A percentile compares a stretch with the other conserved stretches of the same genome.
phyloP scores from a whole-genome alignment of 2,113 vertebrate genomes.

The Nematolebias whitei region DNA sequence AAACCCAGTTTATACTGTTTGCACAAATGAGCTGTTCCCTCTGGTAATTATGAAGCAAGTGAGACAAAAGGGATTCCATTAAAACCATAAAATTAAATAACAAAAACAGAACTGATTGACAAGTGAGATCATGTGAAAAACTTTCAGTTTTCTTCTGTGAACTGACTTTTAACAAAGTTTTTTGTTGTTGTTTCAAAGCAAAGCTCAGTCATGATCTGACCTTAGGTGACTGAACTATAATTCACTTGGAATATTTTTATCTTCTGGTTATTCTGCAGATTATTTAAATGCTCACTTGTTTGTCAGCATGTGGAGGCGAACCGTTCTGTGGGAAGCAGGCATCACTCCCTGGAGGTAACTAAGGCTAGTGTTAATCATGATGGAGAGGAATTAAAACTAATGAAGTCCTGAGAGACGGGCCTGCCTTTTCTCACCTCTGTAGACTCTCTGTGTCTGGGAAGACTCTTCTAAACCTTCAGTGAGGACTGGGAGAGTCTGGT shows the following conservation, averaged over 20 bases:
- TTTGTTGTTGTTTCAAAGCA: too few species aligned
- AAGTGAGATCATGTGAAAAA: not conserved
- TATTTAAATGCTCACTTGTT: conserved; percentile 79
- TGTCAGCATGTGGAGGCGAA: conserved; percentile 63
- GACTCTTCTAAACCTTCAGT: conserved; percentile 20
- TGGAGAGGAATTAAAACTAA: conserved; percentile 95
- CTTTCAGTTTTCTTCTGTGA: not conserved
- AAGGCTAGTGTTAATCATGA: conserved; percentile 98
- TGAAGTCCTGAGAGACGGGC: conserved; percentile 90
- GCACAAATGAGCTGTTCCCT: conserved; percentile 54
- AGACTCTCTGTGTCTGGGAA: conserved; percentile 20
- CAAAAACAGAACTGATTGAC: not conserved
- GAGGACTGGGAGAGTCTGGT: too few species aligned
- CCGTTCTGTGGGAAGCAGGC: conserved; percentile 75
- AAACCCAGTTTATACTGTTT: conserved; percentile 59
- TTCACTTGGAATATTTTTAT: conserved; percentile 5
- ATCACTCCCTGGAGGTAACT: conserved; percentile 87
- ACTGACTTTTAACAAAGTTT: not conserved
- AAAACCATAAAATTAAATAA: not conserved
- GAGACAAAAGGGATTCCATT: conserved; percentile 21
- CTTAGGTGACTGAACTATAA: conserved; percentile 9
- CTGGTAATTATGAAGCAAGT: conserved; percentile 46
- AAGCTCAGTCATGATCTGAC: not conserved
- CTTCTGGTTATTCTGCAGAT: conserved; percentile 34
- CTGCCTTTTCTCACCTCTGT: conserved; percentile 27